phyloP scores from a whole-genome alignment of 2,113 vertebrate species.

The Mastomys natalensis region DNA sequence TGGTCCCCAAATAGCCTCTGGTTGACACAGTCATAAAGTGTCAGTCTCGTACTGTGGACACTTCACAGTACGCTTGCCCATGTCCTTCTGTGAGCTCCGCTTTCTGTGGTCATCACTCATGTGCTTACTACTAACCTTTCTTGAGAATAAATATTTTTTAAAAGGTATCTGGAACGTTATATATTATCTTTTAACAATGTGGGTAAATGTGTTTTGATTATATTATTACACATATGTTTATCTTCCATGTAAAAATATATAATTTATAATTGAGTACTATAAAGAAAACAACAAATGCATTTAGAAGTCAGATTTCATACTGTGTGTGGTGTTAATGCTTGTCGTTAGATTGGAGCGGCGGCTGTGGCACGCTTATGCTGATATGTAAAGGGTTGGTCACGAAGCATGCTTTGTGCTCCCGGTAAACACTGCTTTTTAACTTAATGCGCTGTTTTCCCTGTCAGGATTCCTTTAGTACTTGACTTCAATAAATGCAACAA shows the following conservation, averaged over 20 bases:
- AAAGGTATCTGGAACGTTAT: not conserved
- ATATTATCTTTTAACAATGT: not conserved
- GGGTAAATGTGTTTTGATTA: not conserved
- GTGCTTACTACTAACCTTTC: constrained; percentile 9
- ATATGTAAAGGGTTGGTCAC: not conserved
- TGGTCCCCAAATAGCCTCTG: not conserved
- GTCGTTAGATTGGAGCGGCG: not conserved
- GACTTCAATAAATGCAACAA: constrained; percentile 18
- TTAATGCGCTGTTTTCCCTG: not conserved
- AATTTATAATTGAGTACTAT: not conserved
- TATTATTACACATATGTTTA: constrained; percentile 19
- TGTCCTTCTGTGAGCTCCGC: not conserved
- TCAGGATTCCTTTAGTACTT: constrained; percentile 26
- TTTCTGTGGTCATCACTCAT: not conserved
- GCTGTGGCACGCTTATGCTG: not conserved
- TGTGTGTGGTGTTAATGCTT: not conserved
- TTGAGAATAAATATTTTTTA: constrained; percentile 43
- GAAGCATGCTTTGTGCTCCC: not conserved
- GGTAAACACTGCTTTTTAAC: not conserved
- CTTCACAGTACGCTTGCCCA: not conserved
- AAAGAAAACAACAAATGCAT: not conserved
- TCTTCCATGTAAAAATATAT: not conserved
- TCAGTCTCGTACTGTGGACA: not conserved
- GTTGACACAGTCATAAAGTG: not conserved
- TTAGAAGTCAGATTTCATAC: not conserved